These are phyloP conservation scores for Melanotaenia maccullochi DNA, from an alignment of 2,797 vertebrate genomes.

Conservation along the genomic window DNA sequence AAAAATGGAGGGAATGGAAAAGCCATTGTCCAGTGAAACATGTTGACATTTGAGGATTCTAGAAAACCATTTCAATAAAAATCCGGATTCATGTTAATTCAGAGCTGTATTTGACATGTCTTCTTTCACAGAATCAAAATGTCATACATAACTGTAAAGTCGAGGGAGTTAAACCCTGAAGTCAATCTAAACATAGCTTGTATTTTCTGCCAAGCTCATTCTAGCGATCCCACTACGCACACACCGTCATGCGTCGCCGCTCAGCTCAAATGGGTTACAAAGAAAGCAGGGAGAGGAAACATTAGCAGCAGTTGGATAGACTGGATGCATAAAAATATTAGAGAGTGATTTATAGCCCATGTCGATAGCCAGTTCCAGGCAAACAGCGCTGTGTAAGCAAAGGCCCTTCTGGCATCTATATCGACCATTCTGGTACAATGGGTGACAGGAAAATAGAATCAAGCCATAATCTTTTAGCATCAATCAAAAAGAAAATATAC, in stretches of 20 bases:
- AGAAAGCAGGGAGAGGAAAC: constrained; percentile 61
- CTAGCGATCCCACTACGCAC: constrained; percentile 52
- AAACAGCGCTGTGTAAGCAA: constrained; percentile 73
- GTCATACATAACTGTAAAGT: constrained; percentile 55
- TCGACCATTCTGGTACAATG: constrained; percentile 38
- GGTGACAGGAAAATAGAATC: constrained; percentile 50
- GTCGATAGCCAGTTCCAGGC: constrained; percentile 68
- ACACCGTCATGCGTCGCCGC: constrained; percentile 57
- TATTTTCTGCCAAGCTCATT: constrained; percentile 42
- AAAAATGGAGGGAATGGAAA: not conserved
- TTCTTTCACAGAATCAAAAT: constrained; percentile 51
- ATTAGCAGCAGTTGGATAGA: constrained; percentile 71
- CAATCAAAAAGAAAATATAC: constrained; percentile 38
- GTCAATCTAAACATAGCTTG: constrained; percentile 43
- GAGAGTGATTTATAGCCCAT: constrained; percentile 75
- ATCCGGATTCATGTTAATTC: constrained; percentile 37
- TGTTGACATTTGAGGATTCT: not conserved
- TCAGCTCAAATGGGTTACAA: constrained; percentile 70
- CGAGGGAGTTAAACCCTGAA: constrained; percentile 49
- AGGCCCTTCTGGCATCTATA: constrained; percentile 60
- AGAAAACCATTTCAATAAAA: constrained; percentile 26
- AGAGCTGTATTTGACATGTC: constrained; percentile 43
- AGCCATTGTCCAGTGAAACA: not conserved
- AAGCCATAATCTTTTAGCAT: constrained; percentile 46
- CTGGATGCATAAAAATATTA: constrained; percentile 73